A percentile compares a stretch with the other conserved stretches of the same genome.
These are phyloP conservation scores for Eristalinus sepulchralis DNA, from an alignment of 2,888 invertebrate species.

Conservation along the genomic window DNA sequence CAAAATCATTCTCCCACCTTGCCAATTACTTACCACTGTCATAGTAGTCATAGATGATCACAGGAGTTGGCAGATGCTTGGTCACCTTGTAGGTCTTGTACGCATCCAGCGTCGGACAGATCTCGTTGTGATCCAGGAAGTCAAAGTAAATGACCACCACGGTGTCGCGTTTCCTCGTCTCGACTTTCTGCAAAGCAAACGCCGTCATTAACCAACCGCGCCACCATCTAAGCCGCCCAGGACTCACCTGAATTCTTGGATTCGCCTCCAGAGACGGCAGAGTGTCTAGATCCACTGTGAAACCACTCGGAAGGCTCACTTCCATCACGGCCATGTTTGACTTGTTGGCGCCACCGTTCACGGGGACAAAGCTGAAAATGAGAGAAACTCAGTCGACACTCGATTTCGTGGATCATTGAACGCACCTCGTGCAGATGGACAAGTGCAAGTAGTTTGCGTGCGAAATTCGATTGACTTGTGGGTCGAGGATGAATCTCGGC, in stretches of 20 bases:
- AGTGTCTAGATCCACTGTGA: slow-evolving; percentile 90
- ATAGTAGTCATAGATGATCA: slow-evolving; percentile 94
- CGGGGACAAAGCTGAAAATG: slow-evolving; percentile 76
- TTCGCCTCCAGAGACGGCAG: slow-evolving; percentile 85
- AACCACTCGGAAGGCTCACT: slow-evolving; percentile 94
- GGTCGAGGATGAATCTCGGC: slow-evolving; percentile 93
- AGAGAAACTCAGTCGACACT: not conserved
- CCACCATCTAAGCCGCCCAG: not conserved
- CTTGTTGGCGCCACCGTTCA: slow-evolving; percentile 80
- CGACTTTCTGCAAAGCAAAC: slow-evolving; percentile 82
- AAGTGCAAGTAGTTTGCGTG: slow-evolving; percentile 91
- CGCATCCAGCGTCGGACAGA: slow-evolving; percentile 93
- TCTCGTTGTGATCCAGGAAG: slow-evolving; percentile 85
- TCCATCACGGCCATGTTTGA: slow-evolving; percentile 95
- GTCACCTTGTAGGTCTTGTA: slow-evolving; percentile 93
- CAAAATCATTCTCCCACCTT: no score
- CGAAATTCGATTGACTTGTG: slow-evolving; percentile 92
- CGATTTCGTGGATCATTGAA: not conserved
- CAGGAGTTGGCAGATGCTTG: slow-evolving; percentile 92
- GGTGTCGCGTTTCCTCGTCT: slow-evolving; percentile 85
- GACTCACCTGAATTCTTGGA: slow-evolving; percentile 80
- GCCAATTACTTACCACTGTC: slow-evolving; percentile 88
- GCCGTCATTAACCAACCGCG: not conserved
- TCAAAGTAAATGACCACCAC: slow-evolving; percentile 89
- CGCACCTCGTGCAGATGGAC: slow-evolving; percentile 90